Evolutionary conservation across 2,888 invertebrate genomes (phyloP), one percentile per base, ranked within the genome.

Genomic region (Sycophila texana): DNA sequence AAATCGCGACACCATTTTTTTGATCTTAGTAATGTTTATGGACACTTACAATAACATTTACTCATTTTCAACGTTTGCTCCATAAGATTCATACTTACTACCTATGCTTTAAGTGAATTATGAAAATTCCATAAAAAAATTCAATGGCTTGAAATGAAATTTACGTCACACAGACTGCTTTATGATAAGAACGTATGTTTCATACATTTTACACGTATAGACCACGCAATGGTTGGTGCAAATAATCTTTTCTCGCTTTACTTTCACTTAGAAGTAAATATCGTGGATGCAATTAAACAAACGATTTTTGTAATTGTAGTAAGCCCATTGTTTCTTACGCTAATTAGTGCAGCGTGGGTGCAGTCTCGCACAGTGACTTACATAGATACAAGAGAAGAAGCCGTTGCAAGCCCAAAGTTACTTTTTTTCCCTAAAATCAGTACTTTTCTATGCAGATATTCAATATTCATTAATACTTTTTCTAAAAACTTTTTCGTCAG

Each of bases 41-140:
- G 76, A 80, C 67, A 80, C 73, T 80, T 80, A 80, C 39, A 76
- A 18, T 76, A 74, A 77, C 77, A 74, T 61, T 77, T 74, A 80
- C 47, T 77, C 70, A 7, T 47, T 68, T 66, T 74, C 30, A 71
- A 71, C 71, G 61, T 79, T 67, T 76, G 53, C 79, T 76, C 75
- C 60, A 49, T 65, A 47, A 75, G 75, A 72, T 79, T 79, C 75
- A 70, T 76, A 57, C 75, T 76, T 79, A 57, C 72, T 79, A 79
- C 70, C 58, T 71, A 61, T 61, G 60, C 20, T 65, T 74, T 71
- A 70, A 74, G n/a, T 66, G n/a, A 68, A 79, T 73, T 26, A 68
- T 26, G 70, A 61, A 79, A 79, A 18, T 70, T 60, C n/a, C 20
- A 18, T 79, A 79, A 72, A 76, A 75, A 76, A 76, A 72, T 26